A percentile compares a stretch with the other conserved stretches of the same genome.
phyloP scores from a whole-genome alignment of 2,888 invertebrate species.

The Strigamia maritima region DNA sequence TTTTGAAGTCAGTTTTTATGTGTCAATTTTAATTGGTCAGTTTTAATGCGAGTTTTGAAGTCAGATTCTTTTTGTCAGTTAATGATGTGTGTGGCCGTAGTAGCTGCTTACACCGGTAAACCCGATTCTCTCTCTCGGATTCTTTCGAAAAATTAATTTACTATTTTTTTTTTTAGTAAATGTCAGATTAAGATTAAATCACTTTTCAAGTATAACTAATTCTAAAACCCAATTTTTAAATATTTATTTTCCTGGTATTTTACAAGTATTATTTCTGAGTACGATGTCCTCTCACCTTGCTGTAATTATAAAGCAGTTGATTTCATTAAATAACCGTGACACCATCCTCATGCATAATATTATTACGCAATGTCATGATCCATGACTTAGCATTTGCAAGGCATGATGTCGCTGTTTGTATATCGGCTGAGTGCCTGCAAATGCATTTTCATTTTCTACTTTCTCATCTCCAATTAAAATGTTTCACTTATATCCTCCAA shows the following conservation, averaged over 20 bases:
- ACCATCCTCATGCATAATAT: background rate
- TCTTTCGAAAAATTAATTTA: too few relatives aligned
- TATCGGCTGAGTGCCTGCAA: background rate
- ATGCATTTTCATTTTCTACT: background rate
- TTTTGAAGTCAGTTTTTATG: too few relatives aligned
- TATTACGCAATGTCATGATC: background rate
- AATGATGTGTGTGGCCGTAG: too few relatives aligned
- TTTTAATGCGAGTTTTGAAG: too few relatives aligned
- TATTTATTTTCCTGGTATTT: too few relatives aligned
- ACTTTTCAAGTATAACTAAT: too few relatives aligned
- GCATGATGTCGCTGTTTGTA: background rate
- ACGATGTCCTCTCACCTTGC: slow-evolving; percentile 3
- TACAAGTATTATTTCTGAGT: background rate
- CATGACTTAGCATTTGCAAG: background rate
- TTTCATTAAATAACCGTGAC: background rate
- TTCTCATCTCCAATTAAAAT: background rate
- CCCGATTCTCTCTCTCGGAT: too few relatives aligned
- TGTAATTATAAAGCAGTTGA: background rate
- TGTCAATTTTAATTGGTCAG: too few relatives aligned
- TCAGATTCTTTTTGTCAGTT: too few relatives aligned
- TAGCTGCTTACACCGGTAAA: too few relatives aligned
- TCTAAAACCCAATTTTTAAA: too few relatives aligned
- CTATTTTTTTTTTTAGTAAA: background rate
- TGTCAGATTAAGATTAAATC: too few relatives aligned
- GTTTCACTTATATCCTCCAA: background rate